Percentiles rank a stretch among this genome's conserved stretches.
These are phyloP conservation scores for Cryptophagus acutangulus DNA, from an alignment of 2,888 invertebrate species.

Conservation along the genomic window DNA sequence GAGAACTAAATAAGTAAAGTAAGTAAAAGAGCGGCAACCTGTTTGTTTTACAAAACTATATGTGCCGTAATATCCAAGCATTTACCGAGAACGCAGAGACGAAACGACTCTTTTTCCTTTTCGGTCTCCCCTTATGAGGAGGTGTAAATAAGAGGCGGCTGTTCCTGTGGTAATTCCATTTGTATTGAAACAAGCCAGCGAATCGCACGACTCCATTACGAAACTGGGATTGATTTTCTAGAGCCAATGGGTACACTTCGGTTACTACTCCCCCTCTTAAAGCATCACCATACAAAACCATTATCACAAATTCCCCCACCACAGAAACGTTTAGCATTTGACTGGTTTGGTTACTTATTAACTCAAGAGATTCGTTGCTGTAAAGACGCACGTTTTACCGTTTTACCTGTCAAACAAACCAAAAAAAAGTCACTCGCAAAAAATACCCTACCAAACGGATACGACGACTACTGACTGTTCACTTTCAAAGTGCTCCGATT, in stretches of 20 bases:
- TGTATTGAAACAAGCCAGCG: constrained; percentile 35
- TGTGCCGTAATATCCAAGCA: constrained; percentile 42
- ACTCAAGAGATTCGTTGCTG: constrained; percentile 44
- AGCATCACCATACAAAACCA: no score
- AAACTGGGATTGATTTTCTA: constrained; percentile 23
- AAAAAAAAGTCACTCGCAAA: no score
- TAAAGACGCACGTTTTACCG: constrained; percentile 32
- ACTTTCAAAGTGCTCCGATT: no score
- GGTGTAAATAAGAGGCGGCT: constrained; percentile 41
- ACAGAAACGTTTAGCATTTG: constrained; percentile 32
- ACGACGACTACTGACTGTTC: no score
- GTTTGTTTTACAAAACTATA: constrained; percentile 41
- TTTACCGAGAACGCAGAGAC: constrained; percentile 37
- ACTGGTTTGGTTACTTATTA: constrained; percentile 42
- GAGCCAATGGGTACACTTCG: constrained; percentile 41
- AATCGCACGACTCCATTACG: constrained; percentile 28
- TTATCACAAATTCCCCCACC: constrained; percentile 12
- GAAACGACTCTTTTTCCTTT: constrained; percentile 38
- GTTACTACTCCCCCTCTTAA: constrained; percentile 40
- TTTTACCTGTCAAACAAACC: no score
- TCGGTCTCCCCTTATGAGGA: constrained; percentile 27
- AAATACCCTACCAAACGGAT: no score
- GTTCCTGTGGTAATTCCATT: constrained; percentile 39
- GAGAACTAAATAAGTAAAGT: no score
- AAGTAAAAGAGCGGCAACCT: no score